A percentile compares a stretch with the other conserved stretches of the same genome.
Evolutionary conservation across 2,113 vertebrate species (phyloP).

Genomic region (Sisor rabdophorus): DNA sequence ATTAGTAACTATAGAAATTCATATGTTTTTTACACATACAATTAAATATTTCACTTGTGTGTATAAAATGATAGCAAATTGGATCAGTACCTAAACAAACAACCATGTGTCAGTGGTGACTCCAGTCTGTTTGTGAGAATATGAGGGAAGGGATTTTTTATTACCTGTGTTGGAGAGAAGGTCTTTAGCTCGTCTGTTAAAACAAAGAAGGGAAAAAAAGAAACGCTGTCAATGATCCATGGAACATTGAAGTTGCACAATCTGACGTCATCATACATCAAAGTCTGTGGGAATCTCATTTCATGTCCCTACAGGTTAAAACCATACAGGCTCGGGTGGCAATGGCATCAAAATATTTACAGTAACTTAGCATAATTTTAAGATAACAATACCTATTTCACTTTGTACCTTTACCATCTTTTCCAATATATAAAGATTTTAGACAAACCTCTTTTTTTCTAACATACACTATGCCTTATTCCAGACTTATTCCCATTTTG

Average conservation of each 20-base stretch:
- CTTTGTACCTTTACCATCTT: too few relatives aligned
- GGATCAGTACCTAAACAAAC: constrained; percentile 1
- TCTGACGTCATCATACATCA: background rate
- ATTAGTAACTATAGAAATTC: background rate
- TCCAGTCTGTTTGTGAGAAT: background rate
- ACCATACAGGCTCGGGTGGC: background rate
- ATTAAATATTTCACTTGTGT: background rate
- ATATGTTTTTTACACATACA: background rate
- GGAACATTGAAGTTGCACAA: constrained; percentile 10
- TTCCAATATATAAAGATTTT: too few relatives aligned
- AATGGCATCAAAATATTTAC: background rate
- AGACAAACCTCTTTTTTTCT: too few relatives aligned
- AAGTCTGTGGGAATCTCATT: background rate
- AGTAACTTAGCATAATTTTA: too few relatives aligned
- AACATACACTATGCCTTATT: too few relatives aligned
- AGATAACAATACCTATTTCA: too few relatives aligned
- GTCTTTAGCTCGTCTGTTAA: constrained; percentile 68
- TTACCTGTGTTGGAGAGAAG: constrained; percentile 67
- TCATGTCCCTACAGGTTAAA: constrained; percentile 4
- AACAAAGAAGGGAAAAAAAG: constrained; percentile 34
- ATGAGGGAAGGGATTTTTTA: constrained; percentile 26
- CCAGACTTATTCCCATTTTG: too few relatives aligned
- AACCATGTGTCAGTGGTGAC: background rate
- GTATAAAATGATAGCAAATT: background rate
- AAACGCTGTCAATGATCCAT: background rate